Base-by-base conservation (phyloP, 2,113 vertebrate species). In the Probosciger aterrimus region DNA sequence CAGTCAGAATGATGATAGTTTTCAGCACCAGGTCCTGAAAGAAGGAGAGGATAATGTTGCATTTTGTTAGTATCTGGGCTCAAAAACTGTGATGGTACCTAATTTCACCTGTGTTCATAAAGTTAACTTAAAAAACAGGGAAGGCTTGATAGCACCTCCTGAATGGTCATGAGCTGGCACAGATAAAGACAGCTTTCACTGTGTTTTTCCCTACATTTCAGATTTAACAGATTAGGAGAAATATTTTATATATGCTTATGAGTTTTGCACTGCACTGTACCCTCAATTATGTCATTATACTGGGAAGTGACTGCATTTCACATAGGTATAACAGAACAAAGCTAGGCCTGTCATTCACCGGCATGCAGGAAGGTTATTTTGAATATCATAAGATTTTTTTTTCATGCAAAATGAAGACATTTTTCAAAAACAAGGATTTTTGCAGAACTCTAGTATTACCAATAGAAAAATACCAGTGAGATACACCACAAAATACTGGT, bases 21-120 rank as follows among this genome's bases (percentile, higher is more conserved):
- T 96, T 97, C 95, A 96, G 77, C 94, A 95, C 77, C 39, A 82
- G 10, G 18, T 62, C 57, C 77, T 90, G 41, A 91, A 87, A 81
- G 82, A 53, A 82, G 67, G 44, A 75, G 30, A 84, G 19, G 24
- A 69, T 86, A 88, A 57, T 33, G 31, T 86, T 92, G 24, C n/a
- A 41, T 84, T 95, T 93, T 92, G 43, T 93, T 92, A 79, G 28
- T 24, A 49, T 76, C 25, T 81, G 77, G 43, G 35, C 35, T 91
- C 52, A 84, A 46, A 86, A 93, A 84, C 60, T 1, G 3, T 63
- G 33, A 19, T 76, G n/a, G 41, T 64, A 88, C 53, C 46, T 47
- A 57, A 74, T 44, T 77, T 84, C 2, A 2, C 33, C 33, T 37
- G 20, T 81, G n/a, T 52, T 81, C 62, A n/a, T 31, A 49, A 94